A percentile compares a stretch with the other conserved stretches of the same genome.
These are phyloP conservation scores for Meriones unguiculatus DNA, from an alignment of 2,113 vertebrate species.

Conservation along the genomic window DNA sequence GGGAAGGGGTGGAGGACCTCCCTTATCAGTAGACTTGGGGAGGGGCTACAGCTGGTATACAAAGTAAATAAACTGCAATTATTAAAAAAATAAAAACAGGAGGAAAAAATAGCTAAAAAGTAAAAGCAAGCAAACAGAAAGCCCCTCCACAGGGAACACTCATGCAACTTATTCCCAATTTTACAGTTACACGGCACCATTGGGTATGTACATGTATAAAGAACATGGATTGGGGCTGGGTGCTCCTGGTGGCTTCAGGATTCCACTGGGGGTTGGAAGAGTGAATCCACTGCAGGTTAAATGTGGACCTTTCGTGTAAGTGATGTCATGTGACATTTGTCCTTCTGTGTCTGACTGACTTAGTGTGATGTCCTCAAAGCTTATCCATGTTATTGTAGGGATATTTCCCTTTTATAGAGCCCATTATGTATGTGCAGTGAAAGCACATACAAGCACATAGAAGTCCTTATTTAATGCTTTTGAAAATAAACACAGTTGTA, in stretches of 20 bases:
- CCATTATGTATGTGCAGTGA: accelerated
- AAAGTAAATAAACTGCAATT: too few species aligned
- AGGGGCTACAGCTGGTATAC: too few species aligned
- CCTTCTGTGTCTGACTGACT: background rate
- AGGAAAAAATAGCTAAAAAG: too few species aligned
- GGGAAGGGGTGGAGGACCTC: too few species aligned
- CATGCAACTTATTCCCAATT: background rate
- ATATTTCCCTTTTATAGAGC: background rate
- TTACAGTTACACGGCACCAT: background rate
- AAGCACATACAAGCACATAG: too few species aligned
- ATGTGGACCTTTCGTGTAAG: background rate
- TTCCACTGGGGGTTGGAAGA: background rate
- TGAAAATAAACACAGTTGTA: background rate
- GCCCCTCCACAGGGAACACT: background rate
- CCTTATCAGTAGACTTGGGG: too few species aligned
- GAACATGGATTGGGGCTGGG: background rate
- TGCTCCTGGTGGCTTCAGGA: background rate
- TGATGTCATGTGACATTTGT: background rate
- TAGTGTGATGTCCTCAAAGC: background rate
- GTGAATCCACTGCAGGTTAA: background rate
- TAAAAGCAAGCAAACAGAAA: too few species aligned
- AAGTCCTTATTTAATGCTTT: background rate
- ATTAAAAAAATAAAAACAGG: too few species aligned
- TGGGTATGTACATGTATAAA: background rate
- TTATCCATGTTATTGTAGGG: background rate